Evolutionary conservation across 2,113 vertebrate genomes (phyloP).

Genomic region (Pavo muticus): DNA sequence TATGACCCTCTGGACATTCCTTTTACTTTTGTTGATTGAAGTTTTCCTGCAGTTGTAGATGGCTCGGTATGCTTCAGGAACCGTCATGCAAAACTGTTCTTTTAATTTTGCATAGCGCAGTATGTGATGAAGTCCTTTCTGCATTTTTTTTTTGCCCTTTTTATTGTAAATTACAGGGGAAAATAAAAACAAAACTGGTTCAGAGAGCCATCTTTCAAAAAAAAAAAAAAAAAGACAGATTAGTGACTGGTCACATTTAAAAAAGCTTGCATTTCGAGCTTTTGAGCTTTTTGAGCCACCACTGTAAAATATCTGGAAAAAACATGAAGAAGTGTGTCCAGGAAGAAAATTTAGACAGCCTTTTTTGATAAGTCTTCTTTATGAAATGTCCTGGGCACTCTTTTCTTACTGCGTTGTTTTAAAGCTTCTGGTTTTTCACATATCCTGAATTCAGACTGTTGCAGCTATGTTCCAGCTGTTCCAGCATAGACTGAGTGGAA

Average conservation of each 20-base stretch:
- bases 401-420: neutral
- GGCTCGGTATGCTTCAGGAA: neutral
- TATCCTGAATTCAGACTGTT: neutral
- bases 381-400: neutral
- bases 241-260: neutral
- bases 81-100: neutral
- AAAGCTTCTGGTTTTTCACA: neutral
- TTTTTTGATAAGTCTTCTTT: accelerated
- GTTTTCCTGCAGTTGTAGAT: neutral
- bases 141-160: neutral
- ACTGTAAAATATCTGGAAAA: neutral
- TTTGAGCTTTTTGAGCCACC: neutral
- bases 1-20: neutral
- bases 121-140: neutral
- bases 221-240: neutral
- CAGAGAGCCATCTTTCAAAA: neutral
- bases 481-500: neutral
- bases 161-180: neutral
- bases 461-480: neutral
- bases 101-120: neutral
- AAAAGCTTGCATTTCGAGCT: neutral
- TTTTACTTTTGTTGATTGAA: neutral
- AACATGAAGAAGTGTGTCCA: neutral
- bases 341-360: accelerated
- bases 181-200: neutral